These are phyloP conservation scores for Tetraodon nigroviridis DNA, from an alignment of 2,113 vertebrate species.

Conservation along the genomic window DNA sequence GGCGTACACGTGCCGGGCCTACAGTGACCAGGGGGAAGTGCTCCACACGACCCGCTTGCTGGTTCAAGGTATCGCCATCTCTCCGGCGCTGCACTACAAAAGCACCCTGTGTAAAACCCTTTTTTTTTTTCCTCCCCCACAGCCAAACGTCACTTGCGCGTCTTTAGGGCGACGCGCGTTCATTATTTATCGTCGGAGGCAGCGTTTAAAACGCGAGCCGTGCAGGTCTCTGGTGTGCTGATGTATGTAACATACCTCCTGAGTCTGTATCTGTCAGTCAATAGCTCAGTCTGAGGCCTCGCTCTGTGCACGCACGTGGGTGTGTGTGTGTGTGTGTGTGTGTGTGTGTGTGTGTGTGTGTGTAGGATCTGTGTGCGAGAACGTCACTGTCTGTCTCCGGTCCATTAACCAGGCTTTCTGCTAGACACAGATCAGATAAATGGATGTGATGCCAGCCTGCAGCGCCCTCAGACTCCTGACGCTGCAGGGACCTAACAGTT, in stretches of 20 bases:
- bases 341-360: constrained; percentile 41
- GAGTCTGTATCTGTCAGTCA: constrained; percentile 54
- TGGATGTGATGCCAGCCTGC: constrained; percentile 50
- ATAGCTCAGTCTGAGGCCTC: constrained; percentile 45
- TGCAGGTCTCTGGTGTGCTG: constrained; percentile 28
- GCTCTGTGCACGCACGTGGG: constrained; percentile 15
- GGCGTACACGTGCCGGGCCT: constrained; percentile 92
- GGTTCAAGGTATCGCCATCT: constrained; percentile 84
- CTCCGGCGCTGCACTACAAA: too few relatives aligned
- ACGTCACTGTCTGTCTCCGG: constrained; percentile 59
- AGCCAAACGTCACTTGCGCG: not conserved
- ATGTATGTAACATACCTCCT: constrained; percentile 46
- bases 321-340: constrained; percentile 5
- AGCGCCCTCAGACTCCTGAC: constrained; percentile 31
- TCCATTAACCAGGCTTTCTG: constrained; percentile 66
- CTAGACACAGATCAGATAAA: constrained; percentile 61
- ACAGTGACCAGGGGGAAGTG: constrained; percentile 96
- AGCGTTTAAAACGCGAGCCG: constrained; percentile 22
- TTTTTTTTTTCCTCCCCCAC: not conserved
- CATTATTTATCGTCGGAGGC: constrained; percentile 30
- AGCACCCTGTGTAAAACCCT: too few relatives aligned
- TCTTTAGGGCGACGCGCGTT: constrained; percentile 7
- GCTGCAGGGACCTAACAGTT: constrained; percentile 33
- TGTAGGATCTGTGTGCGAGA: constrained; percentile 42
- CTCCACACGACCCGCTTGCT: constrained; percentile 93